Percentiles rank a stretch among this genome's conserved stretches.
Conservation (phyloP, 2,888 invertebrate species). For the Clistopyga incitator region DNA sequence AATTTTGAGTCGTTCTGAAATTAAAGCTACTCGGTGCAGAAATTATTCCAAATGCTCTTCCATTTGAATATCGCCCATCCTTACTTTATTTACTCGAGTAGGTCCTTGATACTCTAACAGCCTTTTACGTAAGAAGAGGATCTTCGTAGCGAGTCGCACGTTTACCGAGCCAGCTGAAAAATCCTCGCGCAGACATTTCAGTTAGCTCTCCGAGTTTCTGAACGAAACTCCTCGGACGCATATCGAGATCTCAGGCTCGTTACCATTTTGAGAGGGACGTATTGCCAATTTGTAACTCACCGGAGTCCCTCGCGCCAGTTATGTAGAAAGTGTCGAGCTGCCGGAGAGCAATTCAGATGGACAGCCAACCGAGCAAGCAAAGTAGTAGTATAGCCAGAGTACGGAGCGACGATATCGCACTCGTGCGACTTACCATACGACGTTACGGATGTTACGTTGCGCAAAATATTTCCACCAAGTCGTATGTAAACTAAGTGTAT, state of each 20-base stretch:
- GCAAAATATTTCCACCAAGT: constrained; percentile 39
- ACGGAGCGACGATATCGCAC: constrained; percentile 49
- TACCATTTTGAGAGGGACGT: constrained; percentile 50
- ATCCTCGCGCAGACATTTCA: neutral
- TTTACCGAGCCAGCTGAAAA: neutral
- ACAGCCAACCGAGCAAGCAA: constrained; percentile 4
- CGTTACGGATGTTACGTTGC: constrained; percentile 53
- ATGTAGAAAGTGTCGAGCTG: constrained; percentile 29
- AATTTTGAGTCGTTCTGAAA: too few species aligned
- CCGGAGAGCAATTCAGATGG: constrained; percentile 8
- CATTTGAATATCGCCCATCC: too few species aligned
- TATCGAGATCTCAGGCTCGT: constrained; percentile 45
- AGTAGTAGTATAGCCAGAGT: constrained; percentile 50
- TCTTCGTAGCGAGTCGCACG: neutral
- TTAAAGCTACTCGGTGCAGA: too few species aligned
- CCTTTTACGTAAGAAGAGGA: constrained; percentile 15
- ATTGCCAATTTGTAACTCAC: constrained; percentile 49
- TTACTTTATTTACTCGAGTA: constrained; percentile 14
- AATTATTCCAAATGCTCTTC: too few species aligned
- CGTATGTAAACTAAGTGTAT: constrained; percentile 29
- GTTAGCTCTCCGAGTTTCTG: neutral
- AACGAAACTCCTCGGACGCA: constrained; percentile 39
- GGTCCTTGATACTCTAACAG: constrained; percentile 3
- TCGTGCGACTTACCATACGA: constrained; percentile 27
- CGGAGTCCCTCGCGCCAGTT: constrained; percentile 6